These are phyloP conservation scores for Bubo bubo DNA, from an alignment of 2,113 vertebrate genomes.

Conservation along the genomic window DNA sequence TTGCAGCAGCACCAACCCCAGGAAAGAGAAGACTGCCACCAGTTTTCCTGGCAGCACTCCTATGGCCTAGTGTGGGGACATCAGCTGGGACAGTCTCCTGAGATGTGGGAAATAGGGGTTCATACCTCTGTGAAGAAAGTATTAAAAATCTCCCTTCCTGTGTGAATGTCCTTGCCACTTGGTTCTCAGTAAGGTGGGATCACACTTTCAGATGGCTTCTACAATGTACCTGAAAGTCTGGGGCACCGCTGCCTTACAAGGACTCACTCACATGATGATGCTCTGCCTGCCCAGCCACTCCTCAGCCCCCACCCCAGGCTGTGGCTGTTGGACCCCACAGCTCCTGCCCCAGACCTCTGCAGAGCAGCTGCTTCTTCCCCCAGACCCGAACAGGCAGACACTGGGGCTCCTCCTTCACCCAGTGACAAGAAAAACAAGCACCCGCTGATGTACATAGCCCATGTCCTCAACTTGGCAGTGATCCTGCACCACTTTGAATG, in stretches of 20 bases:
- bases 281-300: rapidly evolving
- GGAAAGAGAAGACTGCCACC: neutral
- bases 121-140: neutral
- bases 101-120: neutral
- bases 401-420: rapidly evolving
- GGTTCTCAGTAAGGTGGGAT: neutral
- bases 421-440: rapidly evolving
- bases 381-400: rapidly evolving
- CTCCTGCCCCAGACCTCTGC: neutral
- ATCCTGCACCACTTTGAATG: neutral
- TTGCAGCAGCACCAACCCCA: neutral
- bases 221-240: neutral
- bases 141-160: neutral
- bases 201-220: neutral
- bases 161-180: neutral
- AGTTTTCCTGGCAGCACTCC: neutral
- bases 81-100: neutral
- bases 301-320: rapidly evolving
- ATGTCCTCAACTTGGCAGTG: neutral
- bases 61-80: neutral
- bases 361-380: neutral
- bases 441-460: rapidly evolving
- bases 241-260: rapidly evolving
- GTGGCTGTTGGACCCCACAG: neutral
- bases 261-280: rapidly evolving